A percentile compares a stretch with the other conserved stretches of the same genome.
phyloP scores from a whole-genome alignment of 2,797 vertebrate species.

The Okamejei kenojei region DNA sequence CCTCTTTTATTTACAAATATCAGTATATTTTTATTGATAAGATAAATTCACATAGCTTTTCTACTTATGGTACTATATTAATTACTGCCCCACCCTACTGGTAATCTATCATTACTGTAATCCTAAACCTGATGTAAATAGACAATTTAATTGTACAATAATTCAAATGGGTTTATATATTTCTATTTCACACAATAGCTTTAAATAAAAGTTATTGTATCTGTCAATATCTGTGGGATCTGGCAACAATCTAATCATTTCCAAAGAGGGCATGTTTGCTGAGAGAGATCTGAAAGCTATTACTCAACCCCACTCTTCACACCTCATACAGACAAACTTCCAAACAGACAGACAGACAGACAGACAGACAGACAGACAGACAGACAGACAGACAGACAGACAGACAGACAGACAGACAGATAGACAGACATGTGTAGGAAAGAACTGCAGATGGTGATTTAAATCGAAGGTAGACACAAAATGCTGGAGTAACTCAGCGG shows the following conservation, averaged over 20 bases:
- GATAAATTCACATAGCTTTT: background rate
- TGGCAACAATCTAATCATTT: background rate
- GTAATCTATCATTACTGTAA: too few relatives aligned
- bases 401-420: too few relatives aligned
- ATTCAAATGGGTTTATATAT: background rate
- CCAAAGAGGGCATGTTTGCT: background rate
- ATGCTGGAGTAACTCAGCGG: too few relatives aligned
- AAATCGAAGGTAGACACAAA: too few relatives aligned
- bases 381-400: too few relatives aligned
- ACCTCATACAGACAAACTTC: too few relatives aligned
- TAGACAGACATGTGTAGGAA: too few relatives aligned
- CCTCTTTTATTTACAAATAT: background rate
- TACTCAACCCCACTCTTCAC: background rate
- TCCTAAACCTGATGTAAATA: background rate
- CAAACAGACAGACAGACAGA: too few relatives aligned
- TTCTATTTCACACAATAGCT: background rate
- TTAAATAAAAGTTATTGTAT: background rate
- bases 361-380: too few relatives aligned
- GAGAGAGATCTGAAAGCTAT: background rate
- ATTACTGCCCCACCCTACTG: background rate
- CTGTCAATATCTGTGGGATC: background rate
- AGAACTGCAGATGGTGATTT: too few relatives aligned
- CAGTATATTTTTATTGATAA: background rate
- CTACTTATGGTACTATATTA: background rate
- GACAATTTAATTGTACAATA: background rate